Evolutionary conservation across 1,140 invertebrate genomes (phyloP), one percentile per base, ranked within the genome.

Genomic region (Chionoecetes opilio): DNA sequence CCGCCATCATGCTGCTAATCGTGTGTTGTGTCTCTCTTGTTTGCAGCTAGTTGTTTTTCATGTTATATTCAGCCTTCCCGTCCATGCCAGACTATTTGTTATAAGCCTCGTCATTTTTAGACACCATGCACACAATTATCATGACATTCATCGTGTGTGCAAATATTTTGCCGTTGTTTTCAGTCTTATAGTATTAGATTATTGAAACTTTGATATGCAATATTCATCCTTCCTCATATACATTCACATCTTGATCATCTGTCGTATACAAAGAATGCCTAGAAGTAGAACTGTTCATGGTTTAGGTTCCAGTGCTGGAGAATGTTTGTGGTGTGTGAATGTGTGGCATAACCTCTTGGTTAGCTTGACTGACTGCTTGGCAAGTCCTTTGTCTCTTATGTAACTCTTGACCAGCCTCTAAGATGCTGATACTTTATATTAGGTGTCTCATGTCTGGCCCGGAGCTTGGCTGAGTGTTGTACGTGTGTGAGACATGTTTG

Each of bases 381-480:
- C 89, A 34, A 91, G 89, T 91, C 53, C 31, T 11, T 17, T 34
- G 89, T 91, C 53, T 75, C 34, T 91, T 75, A 53, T n/a, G 17
- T 75, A 91, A 91, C 46, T 91, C 29, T 91, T 91, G 46, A 91
- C 29, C 85, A 93, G n/a, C 46, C 31, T 86, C 26, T 93, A 21
- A 86, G 46, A 41, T 93, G 84, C 82, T 93, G 84, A 86, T 41
- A 86, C 34, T 93, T 85, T 41, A 46, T 86, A 82, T 29, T 63
- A n/a, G 86, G 46, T 86, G 84, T 41, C 35, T 46, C 84, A 38
- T 84, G 91, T 85, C 75, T 38, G 46, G 26, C 41, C 75, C 29
- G 34, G 41, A 93, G 92, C 92, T 93, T 93, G 82, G 82, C 92
- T 53, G 92, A 53, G 41, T 86, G 92, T 93, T 93, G 29, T 84